Evolutionary conservation across 2,888 invertebrate species (phyloP), one percentile per base, ranked within the genome.

Genomic region (Petrolisthes manimaculis): DNA sequence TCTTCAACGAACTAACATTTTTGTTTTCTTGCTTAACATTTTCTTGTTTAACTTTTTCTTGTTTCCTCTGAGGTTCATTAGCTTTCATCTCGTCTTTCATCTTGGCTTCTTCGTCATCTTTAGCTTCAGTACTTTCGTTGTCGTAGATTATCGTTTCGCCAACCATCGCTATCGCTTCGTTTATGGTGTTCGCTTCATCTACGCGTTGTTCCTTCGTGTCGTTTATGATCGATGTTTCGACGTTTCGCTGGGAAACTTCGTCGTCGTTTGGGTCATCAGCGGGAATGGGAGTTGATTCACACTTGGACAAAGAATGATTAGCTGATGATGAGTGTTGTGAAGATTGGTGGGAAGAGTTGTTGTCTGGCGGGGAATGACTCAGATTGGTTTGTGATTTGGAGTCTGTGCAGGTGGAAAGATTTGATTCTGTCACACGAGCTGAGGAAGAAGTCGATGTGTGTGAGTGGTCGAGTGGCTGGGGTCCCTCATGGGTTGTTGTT

Each of bases 131-230:
- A 54, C n/a, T 1, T 14, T 4, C 55, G 79, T 54, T 12, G 54
- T 79, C n/a, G 5, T 53, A 6, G 55, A 14, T 54, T 54, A 54
- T 53, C 54, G 53, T 79, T 18, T 54, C 54, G 55, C 55, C 21
- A 54, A 6, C 55, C 79, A 53, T 53, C 14, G 55, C 79, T 79
- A 54, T 79, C n/a, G 55, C 4, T 79, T 71, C 71, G 71, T 71
- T 71, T 21, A 71, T n/a, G 21, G 71, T 71, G 71, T 71, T 71
- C 71, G 71, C 71, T 71, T 14, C 71, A n/a, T n/a, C 6, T n/a
- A 21, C 6, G 21, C 1, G 14, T 14, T 8, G 14, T 14, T 53
- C 12, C 5, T 6, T 79, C 79, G 18, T n/a, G 55, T 55, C 79
- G 71, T n/a, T 71, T n/a, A 8, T 71, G 6, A 8, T 79, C n/a